Conservation (phyloP, 2,797 vertebrate species). For the Rachycentron canadum region DNA sequence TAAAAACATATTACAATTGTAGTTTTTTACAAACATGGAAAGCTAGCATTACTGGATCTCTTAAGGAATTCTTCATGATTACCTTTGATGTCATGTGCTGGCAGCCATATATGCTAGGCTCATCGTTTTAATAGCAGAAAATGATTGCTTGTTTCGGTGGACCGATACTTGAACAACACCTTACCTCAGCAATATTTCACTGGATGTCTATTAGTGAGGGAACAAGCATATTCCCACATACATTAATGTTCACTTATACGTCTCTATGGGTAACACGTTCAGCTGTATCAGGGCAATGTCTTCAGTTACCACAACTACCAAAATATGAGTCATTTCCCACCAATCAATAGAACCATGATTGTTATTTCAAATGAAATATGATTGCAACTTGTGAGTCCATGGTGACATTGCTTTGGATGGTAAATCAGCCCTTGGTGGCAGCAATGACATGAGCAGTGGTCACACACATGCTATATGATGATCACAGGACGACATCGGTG, state of each 20-base stretch:
- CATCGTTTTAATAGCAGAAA: slow-evolving; percentile 56
- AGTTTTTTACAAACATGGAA: slow-evolving; percentile 47
- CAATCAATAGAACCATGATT: slow-evolving; percentile 18
- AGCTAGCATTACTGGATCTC: slow-evolving; percentile 16
- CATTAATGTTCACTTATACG: slow-evolving; percentile 1
- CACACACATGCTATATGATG: slow-evolving; percentile 55
- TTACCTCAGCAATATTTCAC: slow-evolving; percentile 47
- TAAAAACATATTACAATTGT: slow-evolving; percentile 44
- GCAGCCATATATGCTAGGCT: slow-evolving; percentile 45
- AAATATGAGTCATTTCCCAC: slow-evolving; percentile 24
- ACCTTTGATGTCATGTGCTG: slow-evolving; percentile 44
- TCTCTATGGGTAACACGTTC: slow-evolving; percentile 12
- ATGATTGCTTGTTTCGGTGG: slow-evolving; percentile 46
- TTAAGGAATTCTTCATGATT: slow-evolving; percentile 41
- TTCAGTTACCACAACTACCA: slow-evolving; percentile 16
- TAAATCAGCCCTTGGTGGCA: slow-evolving; percentile 68
- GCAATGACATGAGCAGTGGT: slow-evolving; percentile 61
- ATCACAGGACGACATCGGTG: slow-evolving; percentile 47
- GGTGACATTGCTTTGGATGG: slow-evolving; percentile 62
- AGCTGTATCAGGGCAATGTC: neutral
- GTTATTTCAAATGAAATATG: slow-evolving; percentile 28
- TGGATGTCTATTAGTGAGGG: slow-evolving; percentile 13
- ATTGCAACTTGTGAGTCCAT: slow-evolving; percentile 35
- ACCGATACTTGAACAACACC: slow-evolving; percentile 32
- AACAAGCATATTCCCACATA: slow-evolving; percentile 12